Percentiles rank a stretch among this genome's conserved stretches.
phyloP scores from a whole-genome alignment of 2,113 vertebrate species.

The Andinoacara biseriatus region DNA sequence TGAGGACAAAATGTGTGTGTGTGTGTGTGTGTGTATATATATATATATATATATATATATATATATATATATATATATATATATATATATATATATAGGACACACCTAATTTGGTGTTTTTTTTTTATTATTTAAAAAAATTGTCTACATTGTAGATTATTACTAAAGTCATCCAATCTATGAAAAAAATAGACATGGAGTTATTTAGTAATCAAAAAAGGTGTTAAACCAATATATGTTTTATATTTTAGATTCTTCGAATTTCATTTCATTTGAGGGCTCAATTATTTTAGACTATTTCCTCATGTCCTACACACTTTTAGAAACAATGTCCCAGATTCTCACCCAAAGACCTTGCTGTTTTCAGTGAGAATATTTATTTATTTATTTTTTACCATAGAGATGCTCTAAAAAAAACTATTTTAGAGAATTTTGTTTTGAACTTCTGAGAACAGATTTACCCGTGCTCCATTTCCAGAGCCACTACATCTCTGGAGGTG shows the following conservation, averaged over 20 bases:
- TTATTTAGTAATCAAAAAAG: too few relatives aligned
- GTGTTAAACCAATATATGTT: too few relatives aligned
- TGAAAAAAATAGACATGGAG: too few relatives aligned
- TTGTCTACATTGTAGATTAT: too few relatives aligned
- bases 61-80: too few relatives aligned
- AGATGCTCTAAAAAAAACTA: background rate
- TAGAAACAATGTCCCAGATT: background rate
- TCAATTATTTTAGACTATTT: background rate
- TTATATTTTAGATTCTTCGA: too few relatives aligned
- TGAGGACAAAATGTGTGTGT: background rate
- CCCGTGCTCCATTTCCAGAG: constrained; percentile 17
- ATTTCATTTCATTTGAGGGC: background rate
- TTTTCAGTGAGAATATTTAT: background rate
- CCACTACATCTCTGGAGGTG: constrained; percentile 25
- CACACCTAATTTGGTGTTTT: too few relatives aligned
- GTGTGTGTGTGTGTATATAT: background rate
- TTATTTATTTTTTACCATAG: background rate
- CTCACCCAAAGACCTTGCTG: background rate
- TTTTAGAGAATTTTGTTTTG: constrained; percentile 8
- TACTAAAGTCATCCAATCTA: too few relatives aligned
- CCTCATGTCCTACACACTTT: background rate
- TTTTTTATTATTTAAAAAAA: too few relatives aligned
- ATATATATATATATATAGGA: too few relatives aligned
- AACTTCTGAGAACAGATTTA: constrained; percentile 5
- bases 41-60: too few relatives aligned